These are phyloP conservation scores for Calycopis cecrops DNA, from an alignment of 1,140 invertebrate genomes.

Conservation along the genomic window DNA sequence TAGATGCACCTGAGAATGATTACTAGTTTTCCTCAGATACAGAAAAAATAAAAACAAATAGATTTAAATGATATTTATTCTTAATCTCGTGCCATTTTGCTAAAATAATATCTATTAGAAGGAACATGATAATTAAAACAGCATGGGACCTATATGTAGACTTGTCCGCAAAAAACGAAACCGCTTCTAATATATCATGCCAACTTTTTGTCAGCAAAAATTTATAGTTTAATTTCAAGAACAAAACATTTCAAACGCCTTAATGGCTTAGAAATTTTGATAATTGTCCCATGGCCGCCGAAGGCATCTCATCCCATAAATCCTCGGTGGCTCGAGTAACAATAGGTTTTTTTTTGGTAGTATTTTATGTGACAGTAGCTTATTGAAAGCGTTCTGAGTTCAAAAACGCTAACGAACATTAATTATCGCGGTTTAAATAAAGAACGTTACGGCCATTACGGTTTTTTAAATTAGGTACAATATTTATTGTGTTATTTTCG, in stretches of 20 bases:
- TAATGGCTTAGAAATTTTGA: slow-evolving; percentile 10
- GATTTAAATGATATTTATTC: too few species aligned
- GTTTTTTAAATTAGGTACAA: too few species aligned
- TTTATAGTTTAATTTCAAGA: slow-evolving; percentile 8
- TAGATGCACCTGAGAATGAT: too few species aligned
- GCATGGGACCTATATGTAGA: not conserved
- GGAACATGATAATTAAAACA: not conserved
- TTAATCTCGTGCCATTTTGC: not conserved
- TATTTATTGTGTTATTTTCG: too few species aligned
- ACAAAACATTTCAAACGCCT: slow-evolving; percentile 6
- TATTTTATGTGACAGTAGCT: not conserved
- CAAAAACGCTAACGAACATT: slow-evolving; percentile 1
- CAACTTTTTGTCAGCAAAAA: not conserved
- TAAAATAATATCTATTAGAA: not conserved
- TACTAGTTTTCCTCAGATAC: too few species aligned
- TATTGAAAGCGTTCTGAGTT: not conserved
- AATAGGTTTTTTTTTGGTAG: not conserved
- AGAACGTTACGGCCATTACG: too few species aligned
- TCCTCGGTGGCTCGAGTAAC: not conserved
- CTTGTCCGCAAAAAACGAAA: not conserved
- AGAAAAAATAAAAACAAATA: too few species aligned
- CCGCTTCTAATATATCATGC: not conserved
- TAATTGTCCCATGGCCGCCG: not conserved
- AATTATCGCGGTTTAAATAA: not conserved
- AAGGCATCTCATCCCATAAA: slow-evolving; percentile 5